Evolutionary conservation across 2,797 vertebrate species (phyloP), one percentile per base, ranked within the genome.

Genomic region (Leptoclinus maculatus): DNA sequence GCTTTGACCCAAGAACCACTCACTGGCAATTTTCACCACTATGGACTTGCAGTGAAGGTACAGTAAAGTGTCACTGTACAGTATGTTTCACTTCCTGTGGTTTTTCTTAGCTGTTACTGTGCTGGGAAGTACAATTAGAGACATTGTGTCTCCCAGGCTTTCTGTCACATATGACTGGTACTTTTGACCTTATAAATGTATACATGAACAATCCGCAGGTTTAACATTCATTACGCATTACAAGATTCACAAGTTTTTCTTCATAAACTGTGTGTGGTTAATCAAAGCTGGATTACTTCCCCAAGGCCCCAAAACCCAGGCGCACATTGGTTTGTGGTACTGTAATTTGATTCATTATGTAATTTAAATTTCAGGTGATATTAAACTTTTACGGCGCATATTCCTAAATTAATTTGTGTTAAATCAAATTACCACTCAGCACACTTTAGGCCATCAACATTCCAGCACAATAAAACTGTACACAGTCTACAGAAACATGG

Each of bases 21-120:
- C 27, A 96, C 96, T 17, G 95, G 89, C 58, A 96, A 96, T 84
- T 96, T 96, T 80, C 96, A 97, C 79, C 74, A 92, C 77, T 96
- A 83, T 74, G 95, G 96, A 25, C 11, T 97, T 2, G 83, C 87
- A 25, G 75, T 92, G 10, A 27, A 95, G 94, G 96, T 96, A 82
- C 7, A 32, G 25, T 27, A 39, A 23, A 19, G 23, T 17, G 10
- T 49, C 60, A 10, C 5, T 54, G 21, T 7, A 13, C 45, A 9
- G 9, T 16, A 11, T 16, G 12, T 76, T 82, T 84, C 27, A 71
- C 47, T 77, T 83, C 60, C 54, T 8, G 14, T 59, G 64, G 5
- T n/a, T 14, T 23, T 66, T 80, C 81, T 74, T 4, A 19, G 3
- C 38, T n/a, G 45, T 58, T 63, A 7, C 29, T 38, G 3, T 34